These are phyloP conservation scores for Drosophila saltans DNA, from an alignment of 1,140 invertebrate species.

Conservation along the genomic window DNA sequence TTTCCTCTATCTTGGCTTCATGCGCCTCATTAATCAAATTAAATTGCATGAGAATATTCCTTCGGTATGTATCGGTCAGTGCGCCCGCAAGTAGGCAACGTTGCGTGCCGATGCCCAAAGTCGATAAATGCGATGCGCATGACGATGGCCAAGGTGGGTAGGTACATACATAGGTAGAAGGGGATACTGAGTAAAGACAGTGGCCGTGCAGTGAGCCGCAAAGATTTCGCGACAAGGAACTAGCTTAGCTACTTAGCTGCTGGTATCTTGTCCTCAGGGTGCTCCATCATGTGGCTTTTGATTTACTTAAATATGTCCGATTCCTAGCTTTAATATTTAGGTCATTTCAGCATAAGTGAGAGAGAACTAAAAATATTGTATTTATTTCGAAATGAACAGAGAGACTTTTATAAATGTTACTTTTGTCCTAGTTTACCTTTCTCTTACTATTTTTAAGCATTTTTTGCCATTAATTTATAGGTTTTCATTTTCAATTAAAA, in stretches of 20 bases:
- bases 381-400: too few species aligned
- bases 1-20: slow-evolving; percentile 56
- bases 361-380: too few species aligned
- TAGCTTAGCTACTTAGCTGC: slow-evolving; percentile 12
- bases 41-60: slow-evolving; percentile 50
- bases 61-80: slow-evolving; percentile 31
- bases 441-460: too few species aligned
- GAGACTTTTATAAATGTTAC: too few species aligned
- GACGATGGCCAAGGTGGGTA: background rate
- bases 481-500: background rate
- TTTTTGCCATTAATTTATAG: too few species aligned
- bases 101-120: slow-evolving; percentile 14
- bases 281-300: background rate
- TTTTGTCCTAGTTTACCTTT: too few species aligned
- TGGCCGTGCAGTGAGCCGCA: slow-evolving; percentile 36
- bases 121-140: slow-evolving; percentile 22
- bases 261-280: background rate
- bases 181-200: background rate
- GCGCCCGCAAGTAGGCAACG: slow-evolving; percentile 37
- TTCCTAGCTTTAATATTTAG: background rate
- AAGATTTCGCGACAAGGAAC: slow-evolving; percentile 32
- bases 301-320: background rate
- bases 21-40: slow-evolving; percentile 75
- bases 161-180: background rate
- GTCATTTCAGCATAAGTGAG: too few species aligned